These are phyloP conservation scores for Selene dorsalis DNA, from an alignment of 2,797 vertebrate genomes.

Conservation along the genomic window DNA sequence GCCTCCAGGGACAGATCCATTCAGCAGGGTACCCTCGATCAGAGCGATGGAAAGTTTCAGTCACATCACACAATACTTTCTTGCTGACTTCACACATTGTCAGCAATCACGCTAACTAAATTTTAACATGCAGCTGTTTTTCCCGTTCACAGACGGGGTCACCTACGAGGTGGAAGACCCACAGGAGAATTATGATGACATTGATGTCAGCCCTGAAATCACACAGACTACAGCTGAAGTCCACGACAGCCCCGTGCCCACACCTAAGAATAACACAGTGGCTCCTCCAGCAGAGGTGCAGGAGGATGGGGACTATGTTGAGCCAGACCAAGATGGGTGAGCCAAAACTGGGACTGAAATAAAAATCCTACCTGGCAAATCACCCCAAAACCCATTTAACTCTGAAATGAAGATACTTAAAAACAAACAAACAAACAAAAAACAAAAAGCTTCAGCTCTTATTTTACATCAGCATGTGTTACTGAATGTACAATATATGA, in stretches of 20 bases:
- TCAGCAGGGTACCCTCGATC: not conserved
- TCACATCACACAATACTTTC: not conserved
- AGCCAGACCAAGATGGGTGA: conserved; percentile 64
- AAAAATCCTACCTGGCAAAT: not conserved
- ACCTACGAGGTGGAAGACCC: conserved; percentile 68
- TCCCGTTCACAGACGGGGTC: conserved; percentile 40
- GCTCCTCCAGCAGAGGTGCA: not conserved
- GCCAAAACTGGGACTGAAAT: conserved; percentile 1
- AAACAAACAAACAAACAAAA: too few species aligned
- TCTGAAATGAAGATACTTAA: not conserved
- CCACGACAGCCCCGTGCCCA: not conserved
- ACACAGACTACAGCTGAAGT: conserved; percentile 45
- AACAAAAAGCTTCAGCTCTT: not conserved
- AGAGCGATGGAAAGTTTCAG: conserved; percentile 37
- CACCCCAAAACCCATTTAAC: not conserved
- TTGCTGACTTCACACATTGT: not conserved
- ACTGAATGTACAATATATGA: not conserved
- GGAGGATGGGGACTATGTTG: conserved; percentile 48
- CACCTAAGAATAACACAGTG: not conserved
- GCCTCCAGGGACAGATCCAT: not conserved
- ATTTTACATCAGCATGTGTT: not conserved
- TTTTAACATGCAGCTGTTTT: not conserved
- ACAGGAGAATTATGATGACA: conserved; percentile 75
- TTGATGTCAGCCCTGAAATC: conserved; percentile 17
- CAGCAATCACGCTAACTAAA: not conserved